Evolutionary conservation across 1,140 invertebrate species (phyloP), one percentile per base, ranked within the genome.

Genomic region (Nilaparvata lugens): DNA sequence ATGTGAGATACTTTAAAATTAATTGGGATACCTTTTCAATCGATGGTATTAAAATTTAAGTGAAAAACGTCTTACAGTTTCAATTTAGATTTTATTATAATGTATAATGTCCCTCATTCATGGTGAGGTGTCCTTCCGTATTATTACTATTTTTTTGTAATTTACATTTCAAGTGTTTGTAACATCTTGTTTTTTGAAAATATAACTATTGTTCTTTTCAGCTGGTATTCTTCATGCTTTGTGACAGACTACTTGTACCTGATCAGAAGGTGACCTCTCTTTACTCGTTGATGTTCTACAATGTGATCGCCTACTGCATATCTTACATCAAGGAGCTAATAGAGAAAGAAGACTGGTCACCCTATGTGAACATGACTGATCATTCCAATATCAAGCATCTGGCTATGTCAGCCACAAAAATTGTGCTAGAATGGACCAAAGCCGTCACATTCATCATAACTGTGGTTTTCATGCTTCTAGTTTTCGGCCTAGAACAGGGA

Each of bases 371-470:
- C 62, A 78, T 89, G 63, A 84, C 85, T 0, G 79, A 85, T 54
- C 81, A 83, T 67, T 87, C 86, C 40, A 81, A 82, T 54, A 79
- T 89, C 23, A 83, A 85, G 65, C 87, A 89, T 67, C 77, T 89
- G 11, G 86, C 86, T n/a, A 87, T 89, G 84, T 85, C 85, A 1
- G 82, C 87, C 0, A 89, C 86, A 0, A 89, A 89, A 73, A 85
- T 89, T 57, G 85, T 88, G 6, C 76, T 90, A 14, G 87, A 90
- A 73, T 88, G 87, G 83, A 88, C 86, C 6, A 90, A 89, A 75
- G 86, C 85, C 0, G 81, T 90, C 19, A 88, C 87, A 1, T 90
- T 89, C 67, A 79, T 87, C 23, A 85, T 89, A 23, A 90, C 87
- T 4, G 76, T 88, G n/a, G 86, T 85, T 1, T 89, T 88, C 68